These are phyloP conservation scores for Torymus tubicola DNA, from an alignment of 2,888 invertebrate species.

Conservation along the genomic window DNA sequence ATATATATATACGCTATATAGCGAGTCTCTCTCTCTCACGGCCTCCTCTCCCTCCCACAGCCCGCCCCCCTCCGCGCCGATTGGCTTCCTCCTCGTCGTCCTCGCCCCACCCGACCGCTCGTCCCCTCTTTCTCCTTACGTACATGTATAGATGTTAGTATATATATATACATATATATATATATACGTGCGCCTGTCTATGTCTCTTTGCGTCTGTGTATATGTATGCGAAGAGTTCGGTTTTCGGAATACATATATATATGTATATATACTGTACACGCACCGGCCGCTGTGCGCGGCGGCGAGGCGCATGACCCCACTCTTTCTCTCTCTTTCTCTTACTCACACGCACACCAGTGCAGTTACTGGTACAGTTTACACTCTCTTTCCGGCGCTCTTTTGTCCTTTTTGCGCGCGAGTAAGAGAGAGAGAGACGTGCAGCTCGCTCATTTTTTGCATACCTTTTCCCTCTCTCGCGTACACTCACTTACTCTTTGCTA, in stretches of 20 bases:
- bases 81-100: conserved; percentile 52
- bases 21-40: not conserved
- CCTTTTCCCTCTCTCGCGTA: not conserved
- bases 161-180: no score
- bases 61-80: conserved; percentile 34
- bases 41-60: conserved; percentile 29
- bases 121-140: not conserved
- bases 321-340: conserved; percentile 11
- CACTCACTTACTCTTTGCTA: conserved; percentile 25
- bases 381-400: not conserved
- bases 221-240: not conserved
- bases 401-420: not conserved
- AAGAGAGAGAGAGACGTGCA: no score
- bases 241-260: conserved; percentile 16
- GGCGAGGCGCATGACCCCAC: not conserved
- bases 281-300: not conserved
- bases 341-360: no score
- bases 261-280: conserved; percentile 41
- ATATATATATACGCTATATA: no score
- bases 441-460: conserved; percentile 4
- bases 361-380: no score
- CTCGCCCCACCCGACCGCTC: not conserved
- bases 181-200: no score
- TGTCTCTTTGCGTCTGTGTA: no score
- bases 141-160: no score